Percentiles rank a stretch among this genome's conserved stretches.
Evolutionary conservation across 1,140 invertebrate genomes (phyloP).

Genomic region (Bactericera cockerelli): DNA sequence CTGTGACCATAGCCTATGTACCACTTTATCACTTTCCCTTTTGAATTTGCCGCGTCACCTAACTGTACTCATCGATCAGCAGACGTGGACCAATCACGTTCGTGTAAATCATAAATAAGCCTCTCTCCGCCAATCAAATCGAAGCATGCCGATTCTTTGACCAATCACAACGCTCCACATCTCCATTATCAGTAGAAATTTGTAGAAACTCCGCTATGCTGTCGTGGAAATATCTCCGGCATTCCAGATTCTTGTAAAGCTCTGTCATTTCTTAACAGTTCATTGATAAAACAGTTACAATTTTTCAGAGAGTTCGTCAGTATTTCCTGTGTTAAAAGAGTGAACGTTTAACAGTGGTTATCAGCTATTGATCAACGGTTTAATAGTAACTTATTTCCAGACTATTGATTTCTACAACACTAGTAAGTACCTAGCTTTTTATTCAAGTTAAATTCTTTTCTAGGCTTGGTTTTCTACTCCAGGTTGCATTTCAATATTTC

Average conservation of each 20-base stretch:
- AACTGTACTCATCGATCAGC: no score
- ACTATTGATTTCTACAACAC: not conserved
- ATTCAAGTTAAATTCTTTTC: not conserved
- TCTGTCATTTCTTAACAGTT: not conserved
- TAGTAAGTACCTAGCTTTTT: not conserved
- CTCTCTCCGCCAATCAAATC: slow-evolving; percentile 11
- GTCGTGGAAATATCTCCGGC: not conserved
- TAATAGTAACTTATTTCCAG: not conserved
- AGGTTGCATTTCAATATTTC: no score
- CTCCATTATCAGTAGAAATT: slow-evolving; percentile 10
- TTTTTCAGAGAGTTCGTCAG: not conserved
- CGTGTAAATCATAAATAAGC: not conserved
- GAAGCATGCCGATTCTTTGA: slow-evolving; percentile 18
- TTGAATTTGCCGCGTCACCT: no score
- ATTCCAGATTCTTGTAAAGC: not conserved
- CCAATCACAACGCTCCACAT: slow-evolving; percentile 29
- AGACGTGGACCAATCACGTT: not conserved
- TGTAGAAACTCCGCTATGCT: not conserved
- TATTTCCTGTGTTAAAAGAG: not conserved
- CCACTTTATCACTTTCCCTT: not conserved
- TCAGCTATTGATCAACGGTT: not conserved
- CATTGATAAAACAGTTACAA: not conserved
- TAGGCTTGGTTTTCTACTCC: no score
- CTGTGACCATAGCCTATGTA: not conserved
- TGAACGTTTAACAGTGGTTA: not conserved